Conservation (phyloP, 2,797 vertebrate genomes). For the Poecilia velifera region DNA sequence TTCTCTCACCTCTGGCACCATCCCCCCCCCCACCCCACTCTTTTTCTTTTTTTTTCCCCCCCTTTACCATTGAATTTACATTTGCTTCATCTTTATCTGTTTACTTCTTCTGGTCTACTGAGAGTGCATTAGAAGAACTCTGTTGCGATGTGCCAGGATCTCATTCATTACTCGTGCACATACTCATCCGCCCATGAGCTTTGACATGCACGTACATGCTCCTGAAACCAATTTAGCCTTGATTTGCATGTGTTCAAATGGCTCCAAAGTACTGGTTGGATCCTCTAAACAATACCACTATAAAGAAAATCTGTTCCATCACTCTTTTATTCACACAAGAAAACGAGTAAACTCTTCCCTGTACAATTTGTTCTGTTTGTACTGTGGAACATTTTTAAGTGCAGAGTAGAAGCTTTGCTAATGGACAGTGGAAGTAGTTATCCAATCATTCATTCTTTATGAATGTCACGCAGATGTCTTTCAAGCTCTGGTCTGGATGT, state of each 20-base stretch:
- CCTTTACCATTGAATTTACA: constrained; percentile 48
- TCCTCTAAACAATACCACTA: constrained; percentile 28
- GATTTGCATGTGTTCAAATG: constrained; percentile 52
- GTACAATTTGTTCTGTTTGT: constrained; percentile 58
- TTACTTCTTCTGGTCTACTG: constrained; percentile 69
- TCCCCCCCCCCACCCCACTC: not conserved
- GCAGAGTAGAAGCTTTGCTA: constrained; percentile 59
- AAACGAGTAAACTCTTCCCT: constrained; percentile 57
- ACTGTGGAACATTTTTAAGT: constrained; percentile 50
- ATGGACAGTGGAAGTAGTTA: constrained; percentile 65
- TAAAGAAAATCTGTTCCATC: constrained; percentile 59
- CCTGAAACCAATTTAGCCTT: constrained; percentile 48
- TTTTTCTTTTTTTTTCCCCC: constrained; percentile 1
- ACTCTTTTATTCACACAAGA: constrained; percentile 61
- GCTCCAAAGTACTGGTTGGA: constrained; percentile 48
- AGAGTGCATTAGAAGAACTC: constrained; percentile 72
- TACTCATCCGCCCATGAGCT: constrained; percentile 20
- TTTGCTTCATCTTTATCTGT: constrained; percentile 73
- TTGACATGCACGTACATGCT: constrained; percentile 12
- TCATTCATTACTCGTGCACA: constrained; percentile 70
- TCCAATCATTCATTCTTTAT: constrained; percentile 57
- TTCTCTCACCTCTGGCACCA: constrained; percentile 4
- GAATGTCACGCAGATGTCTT: constrained; percentile 30
- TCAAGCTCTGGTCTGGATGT: constrained; percentile 22
- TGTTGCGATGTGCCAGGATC: constrained; percentile 70